phyloP scores from a whole-genome alignment of 2,113 vertebrate genomes.

The Rissa tridactyla region DNA sequence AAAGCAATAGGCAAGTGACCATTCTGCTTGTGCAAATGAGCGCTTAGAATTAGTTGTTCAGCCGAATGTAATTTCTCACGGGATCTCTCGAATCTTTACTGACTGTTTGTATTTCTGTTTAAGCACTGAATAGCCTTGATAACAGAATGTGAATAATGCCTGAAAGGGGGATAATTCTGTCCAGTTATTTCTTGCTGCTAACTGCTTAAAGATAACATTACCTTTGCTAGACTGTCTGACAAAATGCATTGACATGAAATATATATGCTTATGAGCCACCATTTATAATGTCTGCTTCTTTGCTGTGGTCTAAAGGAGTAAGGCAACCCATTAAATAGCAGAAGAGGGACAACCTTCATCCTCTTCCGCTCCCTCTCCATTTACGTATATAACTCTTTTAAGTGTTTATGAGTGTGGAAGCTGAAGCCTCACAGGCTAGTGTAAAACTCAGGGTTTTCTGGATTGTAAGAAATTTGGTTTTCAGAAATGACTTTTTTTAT shows the following conservation, averaged over 20 bases:
- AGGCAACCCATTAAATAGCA: not conserved
- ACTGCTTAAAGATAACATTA: not conserved
- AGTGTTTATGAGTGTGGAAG: not conserved
- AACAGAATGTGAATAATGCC: not conserved
- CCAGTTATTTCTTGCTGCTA: not conserved
- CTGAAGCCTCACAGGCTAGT: not conserved
- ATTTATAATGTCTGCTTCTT: not conserved
- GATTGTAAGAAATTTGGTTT: not conserved
- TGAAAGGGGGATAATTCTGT: not conserved
- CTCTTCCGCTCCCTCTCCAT: not conserved
- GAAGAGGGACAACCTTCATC: not conserved
- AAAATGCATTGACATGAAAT: not conserved
- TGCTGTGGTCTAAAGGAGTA: not conserved
- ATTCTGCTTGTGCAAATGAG: not conserved
- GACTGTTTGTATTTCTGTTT: constrained; percentile 6
- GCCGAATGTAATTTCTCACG: not conserved
- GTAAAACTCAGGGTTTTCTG: not conserved
- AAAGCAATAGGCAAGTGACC: not conserved
- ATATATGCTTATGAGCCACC: not conserved
- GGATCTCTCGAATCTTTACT: not conserved
- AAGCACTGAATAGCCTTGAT: not conserved
- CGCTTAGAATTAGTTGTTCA: not conserved
- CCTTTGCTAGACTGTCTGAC: not conserved
- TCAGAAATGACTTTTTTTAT: not conserved
- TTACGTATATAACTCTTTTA: not conserved